These are phyloP conservation scores for Willisornis vidua DNA, from an alignment of 2,113 vertebrate species.

Conservation along the genomic window DNA sequence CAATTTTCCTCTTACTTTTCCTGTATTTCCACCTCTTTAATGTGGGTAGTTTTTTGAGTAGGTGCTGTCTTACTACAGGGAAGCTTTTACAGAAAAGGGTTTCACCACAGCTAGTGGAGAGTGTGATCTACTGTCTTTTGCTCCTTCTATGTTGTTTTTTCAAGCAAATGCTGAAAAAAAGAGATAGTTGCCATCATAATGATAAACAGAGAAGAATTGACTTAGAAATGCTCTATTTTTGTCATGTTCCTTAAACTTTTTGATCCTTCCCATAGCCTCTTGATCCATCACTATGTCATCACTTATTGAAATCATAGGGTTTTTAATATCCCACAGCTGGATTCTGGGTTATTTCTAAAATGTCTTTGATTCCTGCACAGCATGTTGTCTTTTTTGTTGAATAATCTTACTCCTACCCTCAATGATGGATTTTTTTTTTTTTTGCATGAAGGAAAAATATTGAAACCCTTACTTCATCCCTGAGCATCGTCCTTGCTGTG, in stretches of 20 bases:
- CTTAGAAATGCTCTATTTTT: constrained; percentile 48
- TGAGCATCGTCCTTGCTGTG: background rate
- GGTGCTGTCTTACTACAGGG: background rate
- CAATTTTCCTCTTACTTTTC: background rate
- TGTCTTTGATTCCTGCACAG: background rate
- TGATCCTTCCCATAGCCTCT: constrained; percentile 52
- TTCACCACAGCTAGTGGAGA: background rate
- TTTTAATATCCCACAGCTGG: background rate
- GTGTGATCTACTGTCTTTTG: background rate
- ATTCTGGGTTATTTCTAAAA: constrained; percentile 45
- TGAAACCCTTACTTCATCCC: background rate
- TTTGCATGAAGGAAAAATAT: background rate
- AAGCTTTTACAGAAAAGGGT: background rate
- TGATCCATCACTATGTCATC: background rate
- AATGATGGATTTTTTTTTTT: background rate
- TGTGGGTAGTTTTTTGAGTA: background rate
- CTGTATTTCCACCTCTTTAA: background rate
- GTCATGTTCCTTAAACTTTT: constrained; percentile 35
- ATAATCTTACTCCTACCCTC: background rate
- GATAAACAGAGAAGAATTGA: background rate
- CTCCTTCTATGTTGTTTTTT: background rate
- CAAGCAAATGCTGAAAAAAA: background rate
- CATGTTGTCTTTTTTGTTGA: background rate
- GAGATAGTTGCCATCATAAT: background rate
- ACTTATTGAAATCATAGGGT: background rate